These are phyloP conservation scores for Thermophis baileyi DNA, from an alignment of 2,113 vertebrate genomes.

Conservation along the genomic window DNA sequence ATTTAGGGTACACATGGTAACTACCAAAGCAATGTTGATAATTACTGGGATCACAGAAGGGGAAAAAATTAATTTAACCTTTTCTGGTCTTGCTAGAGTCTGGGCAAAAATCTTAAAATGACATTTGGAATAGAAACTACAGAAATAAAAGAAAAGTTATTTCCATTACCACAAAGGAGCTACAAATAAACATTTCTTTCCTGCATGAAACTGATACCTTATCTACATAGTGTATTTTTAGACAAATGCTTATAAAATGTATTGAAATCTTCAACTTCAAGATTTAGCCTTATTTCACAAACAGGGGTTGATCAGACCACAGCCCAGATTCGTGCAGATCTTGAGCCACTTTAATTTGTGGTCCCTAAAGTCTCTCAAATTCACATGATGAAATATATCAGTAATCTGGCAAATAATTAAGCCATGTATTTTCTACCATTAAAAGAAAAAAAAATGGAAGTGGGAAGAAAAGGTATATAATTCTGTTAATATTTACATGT, in stretches of 20 bases:
- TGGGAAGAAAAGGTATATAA: not conserved
- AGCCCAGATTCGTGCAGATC: not conserved
- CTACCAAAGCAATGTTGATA: not conserved
- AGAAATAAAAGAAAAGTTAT: not conserved
- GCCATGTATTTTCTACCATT: not conserved
- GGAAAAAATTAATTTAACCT: not conserved
- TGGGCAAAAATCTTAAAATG: not conserved
- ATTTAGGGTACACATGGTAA: not conserved
- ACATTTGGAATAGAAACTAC: not conserved
- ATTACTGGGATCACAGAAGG: not conserved
- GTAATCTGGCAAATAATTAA: not conserved
- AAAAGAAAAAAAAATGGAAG: not conserved
- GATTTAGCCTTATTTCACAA: not conserved
- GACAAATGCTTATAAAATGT: not conserved
- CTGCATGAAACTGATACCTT: not conserved
- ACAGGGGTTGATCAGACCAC: not conserved
- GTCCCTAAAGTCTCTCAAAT: not conserved
- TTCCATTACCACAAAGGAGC: not conserved
- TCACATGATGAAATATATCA: not conserved
- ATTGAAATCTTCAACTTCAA: not conserved
- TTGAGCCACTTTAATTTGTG: not conserved
- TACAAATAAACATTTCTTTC: not conserved
- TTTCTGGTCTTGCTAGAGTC: not conserved
- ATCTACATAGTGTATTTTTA: not conserved
- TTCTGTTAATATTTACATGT: not conserved